Evolutionary conservation across 2,888 invertebrate species (phyloP), one percentile per base, ranked within the genome.

Genomic region (Thymelicus sylvestris): DNA sequence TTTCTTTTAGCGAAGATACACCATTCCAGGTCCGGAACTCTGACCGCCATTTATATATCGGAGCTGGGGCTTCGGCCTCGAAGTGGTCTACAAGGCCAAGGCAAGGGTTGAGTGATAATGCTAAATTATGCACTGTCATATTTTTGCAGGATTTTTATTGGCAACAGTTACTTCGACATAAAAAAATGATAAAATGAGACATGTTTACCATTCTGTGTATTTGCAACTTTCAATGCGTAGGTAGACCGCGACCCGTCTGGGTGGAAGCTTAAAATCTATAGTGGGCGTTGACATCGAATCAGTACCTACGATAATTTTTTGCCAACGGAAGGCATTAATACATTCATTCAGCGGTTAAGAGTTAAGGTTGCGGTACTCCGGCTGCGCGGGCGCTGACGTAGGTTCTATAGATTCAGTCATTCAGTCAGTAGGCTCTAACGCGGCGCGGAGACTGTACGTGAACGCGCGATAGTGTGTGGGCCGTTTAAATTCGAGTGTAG

Each of bases 221-320:
- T 81, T 79, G 79, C 81, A 80, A 79, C 77, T 79, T 72, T 76
- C 76, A 77, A 71, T 78, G 79, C 77, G 82, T 81, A 87, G 83
- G 92, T 91, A 83, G 92, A 92, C 74, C 74, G 85, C 86, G 79
- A 78, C 83, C 83, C 82, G 85, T 86, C 85, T 86, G 82, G 83
- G 84, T 84, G 81, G 82, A 80, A 83, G 79, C 85, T 85, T 79
- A 82, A 80, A 79, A 81, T 50, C 78, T 73, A 72, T 75, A 74
- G 92, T 92, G 89, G 93, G 93, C 89, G 92, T 89, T 84, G 87
- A 88, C 87, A 86, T 87, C 86, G 84, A 89, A 87, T 87, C 84
- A 82, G 86, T 89, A 87, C 78, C 76, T 78, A 77, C 79, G 85
- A 84, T 88, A 61, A 48, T 71, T 91, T 91, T 85, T 90, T 90